Evolutionary conservation across 1,140 invertebrate genomes (phyloP).

Genomic region (Probaryconus sp.): DNA sequence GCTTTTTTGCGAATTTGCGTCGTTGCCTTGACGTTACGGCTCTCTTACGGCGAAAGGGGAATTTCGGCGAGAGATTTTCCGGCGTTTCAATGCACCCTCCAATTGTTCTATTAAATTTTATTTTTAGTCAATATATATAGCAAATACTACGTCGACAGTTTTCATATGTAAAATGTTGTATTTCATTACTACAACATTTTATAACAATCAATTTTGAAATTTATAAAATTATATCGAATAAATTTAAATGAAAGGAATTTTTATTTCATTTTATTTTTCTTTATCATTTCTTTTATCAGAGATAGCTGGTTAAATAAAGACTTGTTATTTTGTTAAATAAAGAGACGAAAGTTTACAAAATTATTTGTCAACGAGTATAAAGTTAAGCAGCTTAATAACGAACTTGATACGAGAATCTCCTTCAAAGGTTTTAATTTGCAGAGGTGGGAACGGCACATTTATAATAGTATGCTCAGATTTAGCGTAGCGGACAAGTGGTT

Average conservation of each 20-base stretch:
- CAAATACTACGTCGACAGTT: too few relatives aligned
- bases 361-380: too few relatives aligned
- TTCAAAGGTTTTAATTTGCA: not conserved
- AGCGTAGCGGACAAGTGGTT: constrained; percentile 30
- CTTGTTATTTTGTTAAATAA: too few relatives aligned
- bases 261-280: too few relatives aligned
- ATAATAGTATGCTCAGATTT: constrained; percentile 61
- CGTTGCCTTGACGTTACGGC: constrained; percentile 49
- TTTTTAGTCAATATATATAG: constrained; percentile 6
- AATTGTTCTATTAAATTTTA: constrained; percentile 38
- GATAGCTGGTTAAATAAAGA: too few relatives aligned
- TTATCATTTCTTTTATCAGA: too few relatives aligned
- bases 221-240: too few relatives aligned
- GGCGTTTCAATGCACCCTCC: constrained; percentile 42
- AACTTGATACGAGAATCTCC: constrained; percentile 11
- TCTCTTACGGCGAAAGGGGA: constrained; percentile 47
- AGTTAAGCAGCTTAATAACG: constrained; percentile 1
- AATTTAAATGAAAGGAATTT: too few relatives aligned
- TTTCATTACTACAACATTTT: too few relatives aligned
- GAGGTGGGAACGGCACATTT: constrained; percentile 22
- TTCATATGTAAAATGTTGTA: constrained; percentile 6
- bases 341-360: too few relatives aligned
- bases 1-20: constrained; percentile 44
- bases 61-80: constrained; percentile 38
- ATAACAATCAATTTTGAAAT: too few relatives aligned